Percentiles rank a stretch among this genome's conserved stretches.
Evolutionary conservation across 2,797 vertebrate species (phyloP).

Genomic region (Ctenopoma kingsleyae): DNA sequence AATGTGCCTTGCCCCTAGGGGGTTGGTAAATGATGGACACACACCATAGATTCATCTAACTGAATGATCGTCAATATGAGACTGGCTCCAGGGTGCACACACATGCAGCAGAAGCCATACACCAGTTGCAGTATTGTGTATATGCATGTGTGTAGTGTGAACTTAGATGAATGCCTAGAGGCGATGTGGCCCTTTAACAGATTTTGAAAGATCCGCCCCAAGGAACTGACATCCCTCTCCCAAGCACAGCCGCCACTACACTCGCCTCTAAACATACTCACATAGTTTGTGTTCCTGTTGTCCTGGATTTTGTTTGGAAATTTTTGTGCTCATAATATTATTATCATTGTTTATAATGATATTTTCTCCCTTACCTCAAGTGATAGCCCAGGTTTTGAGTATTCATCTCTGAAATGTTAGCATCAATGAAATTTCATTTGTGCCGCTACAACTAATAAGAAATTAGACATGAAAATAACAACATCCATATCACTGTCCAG

Average conservation of each 20-base stretch:
- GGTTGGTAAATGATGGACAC: constrained; percentile 54
- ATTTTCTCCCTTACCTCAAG: background rate
- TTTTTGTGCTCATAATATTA: background rate
- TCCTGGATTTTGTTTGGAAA: background rate
- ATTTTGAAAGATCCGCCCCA: constrained; percentile 32
- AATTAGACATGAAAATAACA: constrained; percentile 12
- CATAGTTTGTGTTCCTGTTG: background rate
- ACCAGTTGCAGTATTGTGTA: constrained; percentile 11
- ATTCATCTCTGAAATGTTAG: background rate
- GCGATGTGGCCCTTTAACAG: constrained; percentile 36
- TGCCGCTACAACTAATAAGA: constrained; percentile 8
- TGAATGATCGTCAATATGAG: constrained; percentile 57
- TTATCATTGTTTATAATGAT: no score
- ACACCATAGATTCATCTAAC: constrained; percentile 42
- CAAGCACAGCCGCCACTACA: constrained; percentile 21
- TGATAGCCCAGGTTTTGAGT: background rate
- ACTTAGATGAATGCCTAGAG: constrained; percentile 17
- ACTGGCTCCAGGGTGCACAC: constrained; percentile 5
- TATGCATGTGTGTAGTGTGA: background rate
- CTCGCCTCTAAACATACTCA: background rate
- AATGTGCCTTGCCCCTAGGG: constrained; percentile 29
- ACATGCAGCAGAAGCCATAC: background rate
- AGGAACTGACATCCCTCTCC: constrained; percentile 7
- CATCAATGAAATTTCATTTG: background rate
- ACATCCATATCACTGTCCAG: constrained; percentile 15